Percentiles rank a stretch among this genome's conserved stretches.
Conservation (phyloP, 2,113 vertebrate genomes). For the Siphamia tubifer region DNA sequence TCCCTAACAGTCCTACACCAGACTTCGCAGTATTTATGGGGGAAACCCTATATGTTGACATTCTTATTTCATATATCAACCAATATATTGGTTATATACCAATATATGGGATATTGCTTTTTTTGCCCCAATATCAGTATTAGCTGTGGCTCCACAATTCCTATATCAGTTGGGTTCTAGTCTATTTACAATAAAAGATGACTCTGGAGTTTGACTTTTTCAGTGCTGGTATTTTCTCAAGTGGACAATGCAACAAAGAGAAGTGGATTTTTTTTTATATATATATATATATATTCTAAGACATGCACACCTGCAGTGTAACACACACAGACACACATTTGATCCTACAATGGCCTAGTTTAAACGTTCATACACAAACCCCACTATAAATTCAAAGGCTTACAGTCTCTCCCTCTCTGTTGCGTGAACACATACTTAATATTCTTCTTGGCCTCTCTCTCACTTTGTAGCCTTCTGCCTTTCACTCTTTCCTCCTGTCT, state of each 20-base stretch:
- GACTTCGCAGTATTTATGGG: too few species aligned
- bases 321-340: background rate
- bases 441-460: slow-evolving; percentile 29
- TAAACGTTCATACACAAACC: slow-evolving; percentile 47
- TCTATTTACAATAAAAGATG: background rate
- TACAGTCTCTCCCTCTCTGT: slow-evolving; percentile 20
- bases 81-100: too few species aligned
- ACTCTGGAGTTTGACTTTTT: background rate
- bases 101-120: too few species aligned
- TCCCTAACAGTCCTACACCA: too few species aligned
- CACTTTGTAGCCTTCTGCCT: slow-evolving; percentile 19
- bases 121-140: too few species aligned
- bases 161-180: too few species aligned
- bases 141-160: too few species aligned
- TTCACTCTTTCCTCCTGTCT: slow-evolving; percentile 17
- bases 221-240: background rate
- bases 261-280: background rate
- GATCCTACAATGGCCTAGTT: slow-evolving; percentile 51
- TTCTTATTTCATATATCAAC: too few species aligned
- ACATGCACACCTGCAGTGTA: slow-evolving; percentile 25
- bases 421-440: slow-evolving; percentile 32
- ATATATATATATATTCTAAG: too few species aligned
- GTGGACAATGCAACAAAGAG: background rate
- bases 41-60: too few species aligned
- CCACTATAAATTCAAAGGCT: slow-evolving; percentile 44